These are phyloP conservation scores for Rhineura floridana DNA, from an alignment of 2,113 vertebrate species.

Conservation along the genomic window DNA sequence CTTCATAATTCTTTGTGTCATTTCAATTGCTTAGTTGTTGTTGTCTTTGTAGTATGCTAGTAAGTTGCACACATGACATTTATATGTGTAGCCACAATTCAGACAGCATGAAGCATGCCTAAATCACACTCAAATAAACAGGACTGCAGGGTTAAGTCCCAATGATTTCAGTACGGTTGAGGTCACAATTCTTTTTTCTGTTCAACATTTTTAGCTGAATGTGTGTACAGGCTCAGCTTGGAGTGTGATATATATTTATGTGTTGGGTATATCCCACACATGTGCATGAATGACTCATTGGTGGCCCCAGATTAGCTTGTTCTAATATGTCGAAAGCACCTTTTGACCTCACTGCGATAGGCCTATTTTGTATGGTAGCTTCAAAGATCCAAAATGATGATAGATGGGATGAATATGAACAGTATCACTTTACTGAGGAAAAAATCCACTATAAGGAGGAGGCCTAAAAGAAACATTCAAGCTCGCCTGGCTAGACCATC, in stretches of 20 bases:
- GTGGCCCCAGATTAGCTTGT: not conserved
- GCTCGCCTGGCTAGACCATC: not conserved
- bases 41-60: not conserved
- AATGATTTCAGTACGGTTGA: not conserved
- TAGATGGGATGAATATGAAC: not conserved
- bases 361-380: not conserved
- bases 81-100: not conserved
- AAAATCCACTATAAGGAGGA: not conserved
- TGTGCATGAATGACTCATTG: not conserved
- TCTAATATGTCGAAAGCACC: not conserved
- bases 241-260: not conserved
- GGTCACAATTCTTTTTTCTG: not conserved
- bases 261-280: not conserved
- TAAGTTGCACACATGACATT: no score
- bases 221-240: not conserved
- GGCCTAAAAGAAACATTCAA: not conserved
- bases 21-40: not conserved
- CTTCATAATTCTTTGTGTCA: not conserved
- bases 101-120: not conserved
- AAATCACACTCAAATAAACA: not conserved
- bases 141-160: not conserved
- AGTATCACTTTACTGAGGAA: not conserved
- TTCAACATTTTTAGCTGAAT: not conserved
- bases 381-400: not conserved
- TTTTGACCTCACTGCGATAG: not conserved